Evolutionary conservation across 2,113 vertebrate genomes (phyloP).

Genomic region (Peromyscus maniculatus): DNA sequence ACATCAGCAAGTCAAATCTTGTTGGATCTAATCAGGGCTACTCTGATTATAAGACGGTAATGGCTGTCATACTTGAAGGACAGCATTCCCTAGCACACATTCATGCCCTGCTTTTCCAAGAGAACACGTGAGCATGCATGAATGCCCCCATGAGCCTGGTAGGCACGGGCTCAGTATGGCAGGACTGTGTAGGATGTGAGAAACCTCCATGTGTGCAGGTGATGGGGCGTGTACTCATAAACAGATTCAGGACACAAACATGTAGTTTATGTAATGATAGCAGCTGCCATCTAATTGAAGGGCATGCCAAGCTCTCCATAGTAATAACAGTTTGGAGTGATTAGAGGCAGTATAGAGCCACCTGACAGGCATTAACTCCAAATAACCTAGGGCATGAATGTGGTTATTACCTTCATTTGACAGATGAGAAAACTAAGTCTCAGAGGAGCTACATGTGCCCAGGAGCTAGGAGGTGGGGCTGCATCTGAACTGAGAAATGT

Average conservation of each 20-base stretch:
- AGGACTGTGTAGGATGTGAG: neutral
- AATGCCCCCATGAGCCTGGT: neutral
- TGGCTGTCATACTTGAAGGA: neutral
- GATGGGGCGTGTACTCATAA: neutral
- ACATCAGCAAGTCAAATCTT: neutral
- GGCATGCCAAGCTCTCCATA: fast-evolving
- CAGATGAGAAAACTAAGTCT: neutral
- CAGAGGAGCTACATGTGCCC: neutral
- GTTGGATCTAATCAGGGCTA: neutral
- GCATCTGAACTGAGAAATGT: neutral
- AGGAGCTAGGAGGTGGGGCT: neutral
- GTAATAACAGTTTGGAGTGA: neutral
- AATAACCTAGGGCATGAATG: neutral
- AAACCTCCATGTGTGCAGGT: neutral
- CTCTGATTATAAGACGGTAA: neutral
- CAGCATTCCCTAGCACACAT: neutral
- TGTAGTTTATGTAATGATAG: neutral
- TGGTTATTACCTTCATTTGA: neutral
- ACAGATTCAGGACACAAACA: neutral
- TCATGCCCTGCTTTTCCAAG: neutral
- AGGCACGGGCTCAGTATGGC: neutral
- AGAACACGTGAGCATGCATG: neutral
- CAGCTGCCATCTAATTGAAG: neutral
- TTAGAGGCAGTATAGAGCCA: neutral
- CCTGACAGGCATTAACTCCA: too few species aligned